Percentiles rank a stretch among this genome's conserved stretches.
Conservation (phyloP, 2,113 vertebrate species). For the Xerus inauris region DNA sequence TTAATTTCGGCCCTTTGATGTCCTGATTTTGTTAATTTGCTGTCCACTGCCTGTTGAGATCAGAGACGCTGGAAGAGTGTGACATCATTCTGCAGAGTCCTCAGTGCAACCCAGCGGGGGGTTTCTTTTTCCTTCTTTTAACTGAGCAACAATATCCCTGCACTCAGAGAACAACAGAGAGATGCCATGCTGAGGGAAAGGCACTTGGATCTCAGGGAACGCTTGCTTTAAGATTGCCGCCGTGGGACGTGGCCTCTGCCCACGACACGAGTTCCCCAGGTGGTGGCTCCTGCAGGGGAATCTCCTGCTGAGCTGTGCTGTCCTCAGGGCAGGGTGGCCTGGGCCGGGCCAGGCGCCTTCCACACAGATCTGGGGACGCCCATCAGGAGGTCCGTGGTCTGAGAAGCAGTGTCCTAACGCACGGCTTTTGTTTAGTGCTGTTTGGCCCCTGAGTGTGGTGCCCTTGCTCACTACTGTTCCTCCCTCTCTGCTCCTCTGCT, state of each 20-base stretch:
- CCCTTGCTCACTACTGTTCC: too few species aligned
- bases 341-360: not conserved
- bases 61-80: conserved; percentile 7
- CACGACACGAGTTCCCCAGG: rapidly evolving
- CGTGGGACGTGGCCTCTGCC: not conserved
- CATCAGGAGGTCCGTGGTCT: not conserved
- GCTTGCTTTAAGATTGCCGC: not conserved
- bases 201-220: conserved; percentile 14
- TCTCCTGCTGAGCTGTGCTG: not conserved
- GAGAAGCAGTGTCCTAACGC: not conserved
- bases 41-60: not conserved
- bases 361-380: not conserved
- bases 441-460: not conserved
- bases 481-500: not conserved
- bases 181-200: not conserved
- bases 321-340: too few species aligned
- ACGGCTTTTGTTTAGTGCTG: not conserved
- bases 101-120: not conserved
- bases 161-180: not conserved
- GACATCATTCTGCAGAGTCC: not conserved
- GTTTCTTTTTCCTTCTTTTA: not conserved
- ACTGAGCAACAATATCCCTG: not conserved
- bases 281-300: rapidly evolving
- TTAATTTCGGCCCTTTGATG: conserved; percentile 44
- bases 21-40: conserved; percentile 36